These are phyloP conservation scores for Carettochelys insculpta DNA, from an alignment of 2,113 vertebrate species.

Conservation along the genomic window DNA sequence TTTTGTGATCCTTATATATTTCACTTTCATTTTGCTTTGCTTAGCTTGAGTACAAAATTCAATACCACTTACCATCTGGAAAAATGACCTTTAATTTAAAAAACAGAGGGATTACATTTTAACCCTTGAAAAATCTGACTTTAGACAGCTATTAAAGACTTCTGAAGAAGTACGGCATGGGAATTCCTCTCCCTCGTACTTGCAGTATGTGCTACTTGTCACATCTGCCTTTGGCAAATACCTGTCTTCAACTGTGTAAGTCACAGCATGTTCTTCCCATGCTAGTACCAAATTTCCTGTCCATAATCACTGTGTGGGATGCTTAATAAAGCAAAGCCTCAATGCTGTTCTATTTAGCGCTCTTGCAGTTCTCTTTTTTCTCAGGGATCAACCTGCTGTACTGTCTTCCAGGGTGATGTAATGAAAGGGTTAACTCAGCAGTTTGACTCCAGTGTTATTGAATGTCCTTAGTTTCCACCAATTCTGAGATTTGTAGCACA, in stretches of 20 bases:
- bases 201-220: background rate
- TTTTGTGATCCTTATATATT: slow-evolving; percentile 29
- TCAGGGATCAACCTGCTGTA: fast-evolving
- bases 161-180: slow-evolving; percentile 37
- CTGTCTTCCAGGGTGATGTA: background rate
- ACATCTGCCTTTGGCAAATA: background rate
- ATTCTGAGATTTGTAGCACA: slow-evolving; percentile 82
- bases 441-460: background rate
- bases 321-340: background rate
- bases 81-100: slow-evolving; percentile 46
- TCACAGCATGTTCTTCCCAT: background rate
- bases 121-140: slow-evolving; percentile 47
- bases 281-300: background rate
- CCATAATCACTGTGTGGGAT: background rate
- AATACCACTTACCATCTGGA: slow-evolving; percentile 43
- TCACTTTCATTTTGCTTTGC: slow-evolving; percentile 42
- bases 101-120: slow-evolving; percentile 33
- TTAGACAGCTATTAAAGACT: slow-evolving; percentile 14
- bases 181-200: background rate
- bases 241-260: background rate
- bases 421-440: background rate
- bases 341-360: background rate
- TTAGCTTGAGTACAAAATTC: slow-evolving; percentile 46
- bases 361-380: background rate
- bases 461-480: background rate